Base-by-base conservation (phyloP, 2,888 invertebrate species). In the Hofmannophila pseudospretella region DNA sequence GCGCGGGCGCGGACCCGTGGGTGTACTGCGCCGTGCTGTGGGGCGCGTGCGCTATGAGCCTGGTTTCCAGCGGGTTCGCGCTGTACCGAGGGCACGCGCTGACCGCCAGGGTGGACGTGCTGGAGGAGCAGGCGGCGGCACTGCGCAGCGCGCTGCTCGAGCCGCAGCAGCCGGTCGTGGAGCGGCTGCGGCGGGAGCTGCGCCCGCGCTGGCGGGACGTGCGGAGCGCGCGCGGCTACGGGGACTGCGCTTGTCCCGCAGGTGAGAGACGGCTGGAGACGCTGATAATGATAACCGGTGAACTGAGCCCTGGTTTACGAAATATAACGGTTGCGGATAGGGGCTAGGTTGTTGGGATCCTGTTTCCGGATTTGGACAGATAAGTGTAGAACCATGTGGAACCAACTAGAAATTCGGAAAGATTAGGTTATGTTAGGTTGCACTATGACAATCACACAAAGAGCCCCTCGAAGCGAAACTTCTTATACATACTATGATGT, bases 201-300 rank as follows among this genome's bases (percentile, higher is more conserved):
- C 57, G 67, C 1, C 47, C 34, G 32, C 65, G 67, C 60, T 80
- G 81, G 81, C 58, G 81, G 35, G 56, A 73, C 3, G 58, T 76
- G 37, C 67, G 90, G 42, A 84, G 85, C 51, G 80, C 88, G 52
- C 74, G 90, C 54, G 90, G 90, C 54, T 88, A 88, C 33, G 84
- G 89, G 9, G 91, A 92, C 76, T 93, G 93, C 86, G 82, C 88
- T 54, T 93, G 93, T 88, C 92, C 92, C 71, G 88, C 92, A 92
- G 93, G 93, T 92, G 44, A 56, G 68, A 51, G 5, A n/a, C n/a
- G n/a, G n/a, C n/a, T n/a, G n/a, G n/a, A n/a, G n/a, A n/a, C n/a
- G n/a, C n/a, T n/a, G n/a, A n/a, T n/a, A n/a, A n/a, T n/a, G n/a
- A n/a, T n/a, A n/a, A n/a, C n/a, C n/a, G n/a, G n/a, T n/a, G n/a